Conservation (phyloP, 1,140 invertebrate genomes). For the Vanessa tameamea region DNA sequence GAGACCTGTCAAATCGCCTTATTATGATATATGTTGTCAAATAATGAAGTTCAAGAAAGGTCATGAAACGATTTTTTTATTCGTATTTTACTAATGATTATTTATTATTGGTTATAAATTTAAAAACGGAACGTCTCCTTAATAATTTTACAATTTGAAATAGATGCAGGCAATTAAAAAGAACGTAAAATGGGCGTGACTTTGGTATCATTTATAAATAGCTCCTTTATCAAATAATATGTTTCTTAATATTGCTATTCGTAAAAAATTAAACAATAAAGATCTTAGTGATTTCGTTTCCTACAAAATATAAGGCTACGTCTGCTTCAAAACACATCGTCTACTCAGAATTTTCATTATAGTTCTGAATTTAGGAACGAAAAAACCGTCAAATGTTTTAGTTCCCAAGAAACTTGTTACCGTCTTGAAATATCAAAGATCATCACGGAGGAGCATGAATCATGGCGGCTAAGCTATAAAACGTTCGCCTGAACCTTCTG, state of each 20-base stretch:
- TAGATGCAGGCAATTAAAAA: neutral
- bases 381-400: conserved; percentile 12
- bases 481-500: conserved; percentile 51
- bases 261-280: neutral
- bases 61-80: conserved; percentile 1
- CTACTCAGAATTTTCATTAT: conserved; percentile 25
- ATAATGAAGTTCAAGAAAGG: conserved; percentile 5
- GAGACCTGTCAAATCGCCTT: conserved; percentile 31
- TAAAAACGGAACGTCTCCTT: too few species aligned
- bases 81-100: too few species aligned
- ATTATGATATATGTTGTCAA: conserved; percentile 23
- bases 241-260: neutral
- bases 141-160: neutral
- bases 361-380: conserved; percentile 18
- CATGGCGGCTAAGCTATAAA: conserved; percentile 52
- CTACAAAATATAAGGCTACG: neutral
- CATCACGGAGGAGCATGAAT: conserved; percentile 54
- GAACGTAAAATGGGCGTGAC: neutral
- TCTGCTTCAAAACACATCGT: conserved; percentile 9
- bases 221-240: neutral
- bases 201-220: neutral
- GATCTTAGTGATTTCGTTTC: neutral
- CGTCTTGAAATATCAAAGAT: conserved; percentile 60
- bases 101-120: too few species aligned
- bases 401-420: conserved; percentile 45